Percentiles rank a stretch among this genome's conserved stretches.
These are phyloP conservation scores for Takifugu bimaculatus DNA, from an alignment of 2,113 vertebrate species.

Conservation along the genomic window DNA sequence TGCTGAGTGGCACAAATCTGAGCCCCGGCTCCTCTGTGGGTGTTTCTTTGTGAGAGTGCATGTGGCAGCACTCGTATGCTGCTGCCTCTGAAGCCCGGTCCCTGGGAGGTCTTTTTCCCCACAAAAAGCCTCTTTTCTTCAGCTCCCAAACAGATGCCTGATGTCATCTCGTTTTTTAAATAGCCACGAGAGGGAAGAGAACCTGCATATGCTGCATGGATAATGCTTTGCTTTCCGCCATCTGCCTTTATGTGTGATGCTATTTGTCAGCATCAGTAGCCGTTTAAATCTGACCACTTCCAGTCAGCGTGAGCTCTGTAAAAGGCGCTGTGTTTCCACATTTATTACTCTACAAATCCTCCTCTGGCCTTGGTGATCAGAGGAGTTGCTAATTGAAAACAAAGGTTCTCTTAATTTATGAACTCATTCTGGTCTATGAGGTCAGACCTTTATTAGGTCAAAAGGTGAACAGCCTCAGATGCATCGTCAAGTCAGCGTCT, in stretches of 20 bases:
- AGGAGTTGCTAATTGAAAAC: slow-evolving; percentile 36
- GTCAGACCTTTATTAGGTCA: slow-evolving; percentile 40
- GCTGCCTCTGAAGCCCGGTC: slow-evolving; percentile 41
- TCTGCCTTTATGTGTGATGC: slow-evolving; percentile 33
- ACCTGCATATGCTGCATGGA: slow-evolving; percentile 16
- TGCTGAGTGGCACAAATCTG: slow-evolving; percentile 25
- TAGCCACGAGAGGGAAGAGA: slow-evolving; percentile 36
- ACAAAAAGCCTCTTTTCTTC: slow-evolving; percentile 31
- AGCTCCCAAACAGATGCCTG: slow-evolving; percentile 56
- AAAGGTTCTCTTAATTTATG: slow-evolving; percentile 41
- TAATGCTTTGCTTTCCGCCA: slow-evolving; percentile 40
- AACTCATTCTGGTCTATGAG: slow-evolving; percentile 43
- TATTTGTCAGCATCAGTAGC: slow-evolving; percentile 38
- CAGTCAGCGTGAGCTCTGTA: neutral
- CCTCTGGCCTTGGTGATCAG: slow-evolving; percentile 40
- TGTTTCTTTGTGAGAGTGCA: slow-evolving; percentile 38
- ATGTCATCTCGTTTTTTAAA: slow-evolving; percentile 54
- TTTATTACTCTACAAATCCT: slow-evolving; percentile 28
- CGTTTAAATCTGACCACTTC: slow-evolving; percentile 17
- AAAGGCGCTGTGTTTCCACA: neutral
- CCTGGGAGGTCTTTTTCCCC: slow-evolving; percentile 37
- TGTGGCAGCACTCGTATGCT: slow-evolving; percentile 25
- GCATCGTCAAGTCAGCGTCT: slow-evolving; percentile 16
- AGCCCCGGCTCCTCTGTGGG: slow-evolving; percentile 21
- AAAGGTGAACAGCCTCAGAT: slow-evolving; percentile 24